Percentiles rank a stretch among this genome's conserved stretches.
Conservation (phyloP, 2,113 vertebrate species). For the Pelecanoides urinatrix region DNA sequence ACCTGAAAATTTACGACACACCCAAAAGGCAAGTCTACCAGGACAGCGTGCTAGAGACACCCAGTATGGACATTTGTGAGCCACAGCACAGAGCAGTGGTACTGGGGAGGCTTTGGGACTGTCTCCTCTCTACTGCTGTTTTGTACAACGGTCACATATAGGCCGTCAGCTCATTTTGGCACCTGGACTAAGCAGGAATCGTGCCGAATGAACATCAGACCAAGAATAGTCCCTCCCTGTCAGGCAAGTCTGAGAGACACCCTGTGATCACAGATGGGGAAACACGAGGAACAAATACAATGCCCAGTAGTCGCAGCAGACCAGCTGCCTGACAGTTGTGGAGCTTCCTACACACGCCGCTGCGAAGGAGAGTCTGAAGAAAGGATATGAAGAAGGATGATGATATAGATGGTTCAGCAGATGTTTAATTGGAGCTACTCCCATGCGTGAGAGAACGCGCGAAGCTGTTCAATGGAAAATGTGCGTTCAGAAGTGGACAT, state of each 20-base stretch:
- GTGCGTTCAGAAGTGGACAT: constrained; percentile 56
- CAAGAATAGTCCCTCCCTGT: not conserved
- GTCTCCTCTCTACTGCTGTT: not conserved
- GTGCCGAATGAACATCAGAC: not conserved
- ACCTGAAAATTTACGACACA: not conserved
- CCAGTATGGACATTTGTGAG: rapidly evolving
- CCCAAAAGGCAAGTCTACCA: not conserved
- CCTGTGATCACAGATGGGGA: constrained; percentile 34
- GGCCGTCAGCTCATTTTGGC: not conserved
- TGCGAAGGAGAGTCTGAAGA: not conserved
- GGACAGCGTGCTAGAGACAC: not conserved
- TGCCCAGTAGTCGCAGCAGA: constrained; percentile 8
- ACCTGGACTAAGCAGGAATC: not conserved
- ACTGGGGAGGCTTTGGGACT: not conserved
- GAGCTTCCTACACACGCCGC: not conserved
- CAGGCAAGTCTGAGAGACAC: constrained; percentile 5
- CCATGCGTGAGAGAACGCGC: constrained; percentile 61
- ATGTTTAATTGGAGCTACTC: constrained; percentile 57
- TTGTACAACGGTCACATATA: not conserved
- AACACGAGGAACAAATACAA: not conserved
- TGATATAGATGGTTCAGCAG: constrained; percentile 27
- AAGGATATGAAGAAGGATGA: constrained; percentile 32
- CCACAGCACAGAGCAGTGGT: rapidly evolving
- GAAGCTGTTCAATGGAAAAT: constrained; percentile 34
- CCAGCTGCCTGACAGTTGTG: constrained; percentile 65